Conservation (phyloP, 2,113 vertebrate genomes). For the Nicator chloris region DNA sequence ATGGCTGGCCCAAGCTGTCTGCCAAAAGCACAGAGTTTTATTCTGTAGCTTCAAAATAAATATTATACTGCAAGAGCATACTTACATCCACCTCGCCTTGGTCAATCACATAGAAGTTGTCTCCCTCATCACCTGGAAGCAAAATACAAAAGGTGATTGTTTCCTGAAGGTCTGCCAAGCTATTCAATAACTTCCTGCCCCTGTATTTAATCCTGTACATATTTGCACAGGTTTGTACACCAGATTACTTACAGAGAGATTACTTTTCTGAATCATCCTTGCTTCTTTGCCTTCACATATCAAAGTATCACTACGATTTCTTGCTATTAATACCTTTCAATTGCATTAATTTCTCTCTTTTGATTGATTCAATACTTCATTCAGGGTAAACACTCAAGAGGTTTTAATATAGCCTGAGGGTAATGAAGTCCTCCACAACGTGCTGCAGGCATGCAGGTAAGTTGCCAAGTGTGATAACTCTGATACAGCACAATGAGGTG, state of each 20-base stretch:
- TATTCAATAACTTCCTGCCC: neutral
- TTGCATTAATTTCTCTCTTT: conserved; percentile 13
- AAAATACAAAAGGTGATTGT: conserved; percentile 12
- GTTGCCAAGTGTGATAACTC: conserved; percentile 26
- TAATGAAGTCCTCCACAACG: neutral
- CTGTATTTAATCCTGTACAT: neutral
- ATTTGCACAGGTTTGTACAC: conserved; percentile 17
- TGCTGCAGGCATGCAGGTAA: conserved; percentile 27
- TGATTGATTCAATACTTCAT: conserved; percentile 3
- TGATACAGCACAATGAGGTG: neutral
- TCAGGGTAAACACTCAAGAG: neutral
- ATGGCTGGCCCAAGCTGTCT: neutral
- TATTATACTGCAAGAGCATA: neutral
- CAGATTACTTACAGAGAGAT: neutral
- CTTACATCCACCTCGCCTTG: conserved; percentile 96
- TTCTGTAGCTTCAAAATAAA: neutral
- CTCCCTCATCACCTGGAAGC: conserved; percentile 90
- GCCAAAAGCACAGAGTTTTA: neutral
- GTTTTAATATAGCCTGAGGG: neutral
- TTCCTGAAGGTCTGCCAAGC: conserved; percentile 17
- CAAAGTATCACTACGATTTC: neutral
- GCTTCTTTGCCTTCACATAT: neutral
- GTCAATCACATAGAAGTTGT: conserved; percentile 98
- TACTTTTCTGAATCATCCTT: neutral
- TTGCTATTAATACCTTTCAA: conserved; percentile 3